Evolutionary conservation across 2,113 vertebrate species (phyloP), one percentile per base, ranked within the genome.

Genomic region (Halcyon malimbica): DNA sequence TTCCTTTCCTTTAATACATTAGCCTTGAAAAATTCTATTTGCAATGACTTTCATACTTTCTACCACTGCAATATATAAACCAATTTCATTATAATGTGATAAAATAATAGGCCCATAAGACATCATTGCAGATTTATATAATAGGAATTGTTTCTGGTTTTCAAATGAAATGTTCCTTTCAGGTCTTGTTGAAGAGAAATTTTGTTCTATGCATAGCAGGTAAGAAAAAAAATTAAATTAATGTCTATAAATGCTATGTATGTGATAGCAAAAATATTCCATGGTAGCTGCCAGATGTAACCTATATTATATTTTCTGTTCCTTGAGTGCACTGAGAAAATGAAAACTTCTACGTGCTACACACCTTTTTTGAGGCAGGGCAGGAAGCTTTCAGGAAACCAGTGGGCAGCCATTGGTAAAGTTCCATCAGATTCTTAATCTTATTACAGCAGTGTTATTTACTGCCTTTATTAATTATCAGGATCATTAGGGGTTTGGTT

Each of bases 401-500:
- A 41, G 3, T 28, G 5, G 1, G 7, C 26, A 75, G 5, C 19
- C 24, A 35, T 5, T 33, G 5, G 5, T 28, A 69, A 75, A 35
- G 2, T 51, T 79, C 57, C 14, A 74, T 18, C 5, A 28, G 6
- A 35, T 62, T 83, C 28, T 53, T 57, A 73, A 37, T 57, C 14
- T 4, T 84, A 63, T 35, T 73, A 41, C 3, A 65, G 3, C 5
- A 56, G 7, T 42, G n/a, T 42, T 63, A n/a, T 57, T 94, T 86
- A 18, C 10, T 85, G 37, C 3, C 4, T 69, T 79, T 71, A 50
- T n/a, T 53, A 56, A 68, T 64, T 69, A 37, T 50, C 3, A 24
- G 16, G 3, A 31, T 42, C 0, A 3, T 39, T 42, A 33, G 1
- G 4, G 0, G 1, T 25, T 41, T 39, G 6, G 1, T 0, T 62